Conservation (phyloP, 2,797 vertebrate genomes). For the Danio choprae region DNA sequence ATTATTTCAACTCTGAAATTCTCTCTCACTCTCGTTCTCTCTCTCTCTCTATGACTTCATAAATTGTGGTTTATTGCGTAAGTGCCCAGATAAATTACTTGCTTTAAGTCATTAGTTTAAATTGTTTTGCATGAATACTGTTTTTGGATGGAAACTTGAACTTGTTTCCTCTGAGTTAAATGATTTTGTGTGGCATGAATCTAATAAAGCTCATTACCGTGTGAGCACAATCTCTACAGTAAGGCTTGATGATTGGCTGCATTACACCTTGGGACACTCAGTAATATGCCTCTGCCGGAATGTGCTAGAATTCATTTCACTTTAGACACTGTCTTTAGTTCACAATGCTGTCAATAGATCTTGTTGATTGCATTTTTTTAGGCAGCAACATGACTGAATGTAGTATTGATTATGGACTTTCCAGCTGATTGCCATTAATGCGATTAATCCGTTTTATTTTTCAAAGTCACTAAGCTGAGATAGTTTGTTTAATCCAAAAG, state of each 20-base stretch:
- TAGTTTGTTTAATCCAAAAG: background rate
- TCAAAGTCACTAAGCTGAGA: background rate
- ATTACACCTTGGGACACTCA: background rate
- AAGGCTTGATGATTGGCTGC: background rate
- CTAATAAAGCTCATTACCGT: background rate
- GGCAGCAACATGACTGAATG: background rate
- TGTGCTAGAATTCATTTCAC: background rate
- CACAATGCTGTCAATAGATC: background rate
- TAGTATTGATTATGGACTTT: background rate
- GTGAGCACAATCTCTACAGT: background rate
- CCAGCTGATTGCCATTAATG: background rate
- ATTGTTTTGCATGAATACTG: background rate
- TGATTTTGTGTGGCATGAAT: background rate
- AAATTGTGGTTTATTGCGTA: slow-evolving; percentile 1
- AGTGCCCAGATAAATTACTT: background rate
- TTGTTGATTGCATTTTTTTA: background rate
- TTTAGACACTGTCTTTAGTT: background rate
- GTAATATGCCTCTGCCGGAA: background rate
- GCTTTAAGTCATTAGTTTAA: background rate
- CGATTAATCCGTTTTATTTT: background rate
- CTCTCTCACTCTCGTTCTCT: background rate
- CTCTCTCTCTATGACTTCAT: background rate
- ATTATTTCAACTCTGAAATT: too few species aligned
- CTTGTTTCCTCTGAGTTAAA: background rate
- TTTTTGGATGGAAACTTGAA: background rate